Evolutionary conservation across 1,140 invertebrate species (phyloP).

Genomic region (Tyrophagus putrescentiae): DNA sequence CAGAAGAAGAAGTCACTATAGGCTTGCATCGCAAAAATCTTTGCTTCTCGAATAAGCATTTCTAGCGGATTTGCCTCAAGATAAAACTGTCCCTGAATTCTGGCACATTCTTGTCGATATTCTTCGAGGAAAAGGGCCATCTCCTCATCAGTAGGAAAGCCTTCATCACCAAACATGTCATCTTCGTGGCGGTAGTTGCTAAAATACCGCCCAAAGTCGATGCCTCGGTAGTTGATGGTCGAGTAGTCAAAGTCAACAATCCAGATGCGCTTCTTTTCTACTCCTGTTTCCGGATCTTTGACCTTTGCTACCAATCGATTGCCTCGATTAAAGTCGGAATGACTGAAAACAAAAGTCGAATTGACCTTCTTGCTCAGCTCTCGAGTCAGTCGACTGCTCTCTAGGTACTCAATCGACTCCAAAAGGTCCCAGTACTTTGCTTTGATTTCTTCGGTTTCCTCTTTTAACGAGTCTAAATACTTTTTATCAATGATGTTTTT

Average conservation of each 20-base stretch:
- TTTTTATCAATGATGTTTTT: background rate
- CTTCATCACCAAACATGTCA: constrained; percentile 12
- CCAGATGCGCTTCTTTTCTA: background rate
- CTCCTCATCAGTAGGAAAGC: constrained; percentile 7
- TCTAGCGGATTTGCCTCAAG: constrained; percentile 8
- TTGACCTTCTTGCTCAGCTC: background rate
- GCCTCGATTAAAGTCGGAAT: constrained; percentile 11
- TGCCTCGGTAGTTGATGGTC: constrained; percentile 45
- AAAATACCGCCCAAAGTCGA: constrained; percentile 52
- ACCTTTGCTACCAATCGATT: constrained; percentile 1
- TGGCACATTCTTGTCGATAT: background rate
- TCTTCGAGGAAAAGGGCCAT: constrained; percentile 13
- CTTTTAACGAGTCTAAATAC: background rate
- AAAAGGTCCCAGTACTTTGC: background rate
- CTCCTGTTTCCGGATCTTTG: background rate
- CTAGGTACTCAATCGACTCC: background rate
- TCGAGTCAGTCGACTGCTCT: background rate
- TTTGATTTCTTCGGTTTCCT: background rate
- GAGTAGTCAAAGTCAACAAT: constrained; percentile 74
- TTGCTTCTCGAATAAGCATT: background rate
- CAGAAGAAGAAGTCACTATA: constrained; percentile 10
- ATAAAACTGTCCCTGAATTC: background rate
- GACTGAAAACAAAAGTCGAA: background rate
- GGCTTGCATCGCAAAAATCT: constrained; percentile 7
- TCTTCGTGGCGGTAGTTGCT: constrained; percentile 9